phyloP scores from a whole-genome alignment of 2,113 vertebrate genomes.

The Formicarius rufipectus region DNA sequence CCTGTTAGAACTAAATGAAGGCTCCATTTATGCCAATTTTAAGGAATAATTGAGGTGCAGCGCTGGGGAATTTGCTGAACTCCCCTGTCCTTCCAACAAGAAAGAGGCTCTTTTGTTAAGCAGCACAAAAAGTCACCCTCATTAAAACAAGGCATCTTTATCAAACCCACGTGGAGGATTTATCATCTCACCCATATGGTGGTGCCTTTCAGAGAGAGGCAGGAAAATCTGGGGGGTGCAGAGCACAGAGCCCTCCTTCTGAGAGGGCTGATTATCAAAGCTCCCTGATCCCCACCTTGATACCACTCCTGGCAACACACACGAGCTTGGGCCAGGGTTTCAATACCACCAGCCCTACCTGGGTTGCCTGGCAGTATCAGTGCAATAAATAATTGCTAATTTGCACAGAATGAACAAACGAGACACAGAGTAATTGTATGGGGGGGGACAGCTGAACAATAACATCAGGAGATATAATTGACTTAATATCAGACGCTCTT shows the following conservation, averaged over 20 bases:
- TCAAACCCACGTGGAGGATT: neutral
- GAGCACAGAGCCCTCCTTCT: neutral
- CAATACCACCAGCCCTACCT: constrained; percentile 18
- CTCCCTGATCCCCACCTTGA: neutral
- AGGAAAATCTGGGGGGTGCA: neutral
- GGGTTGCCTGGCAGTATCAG: neutral
- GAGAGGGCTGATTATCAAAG: neutral
- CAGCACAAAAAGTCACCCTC: constrained; percentile 18
- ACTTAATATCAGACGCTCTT: constrained; percentile 51
- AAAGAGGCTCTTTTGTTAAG: neutral
- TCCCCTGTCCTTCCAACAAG: constrained; percentile 4
- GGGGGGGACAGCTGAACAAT: constrained; percentile 51
- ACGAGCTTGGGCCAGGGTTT: neutral
- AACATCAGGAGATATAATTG: constrained; percentile 59
- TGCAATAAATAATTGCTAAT: constrained; percentile 70
- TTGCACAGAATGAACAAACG: constrained; percentile 65
- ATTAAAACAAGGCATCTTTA: neutral
- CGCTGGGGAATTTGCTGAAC: constrained; percentile 19
- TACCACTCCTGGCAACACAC: neutral
- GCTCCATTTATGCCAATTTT: constrained; percentile 15
- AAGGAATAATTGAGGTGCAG: constrained; percentile 41
- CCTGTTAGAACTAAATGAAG: constrained; percentile 6
- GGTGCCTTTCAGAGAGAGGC: neutral
- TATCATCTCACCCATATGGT: neutral
- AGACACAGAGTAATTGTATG: constrained; percentile 44